Evolutionary conservation across 2,888 invertebrate species (phyloP), one percentile per base, ranked within the genome.

Genomic region (Cyrtodaria siliqua): DNA sequence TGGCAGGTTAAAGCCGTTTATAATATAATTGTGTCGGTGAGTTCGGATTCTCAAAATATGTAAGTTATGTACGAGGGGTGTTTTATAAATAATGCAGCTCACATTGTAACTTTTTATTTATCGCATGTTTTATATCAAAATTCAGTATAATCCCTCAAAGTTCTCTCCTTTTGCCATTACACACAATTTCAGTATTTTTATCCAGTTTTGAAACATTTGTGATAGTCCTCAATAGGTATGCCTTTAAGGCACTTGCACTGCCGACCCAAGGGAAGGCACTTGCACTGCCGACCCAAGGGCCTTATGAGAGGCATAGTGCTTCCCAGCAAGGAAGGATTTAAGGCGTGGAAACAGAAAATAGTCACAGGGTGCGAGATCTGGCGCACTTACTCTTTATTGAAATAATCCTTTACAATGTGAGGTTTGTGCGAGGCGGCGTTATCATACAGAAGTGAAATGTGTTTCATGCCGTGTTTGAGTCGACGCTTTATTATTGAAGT

Each of bases 371-470:
- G 47, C n/a, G 8, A 47, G 3, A 16, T 47, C 47, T 47, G 8
- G 47, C 47, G n/a, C 16, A 61, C 49, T 18, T 61, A 16, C 26
- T 44, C 44, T 26, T 42, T 9, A 3, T 59, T 26, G 2, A 59
- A 33, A 33, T 33, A 33, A 33, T 20, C 27, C 9, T 18, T 12
- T 12, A 60, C 60, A 47, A 60, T 47, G n/a, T 40, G 26, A 16
- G 60, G 26, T 26, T 27, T 60, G 27, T 60, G 47, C 27, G 60
- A 27, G 14, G 47, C n/a, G 12, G 60, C 47, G 44, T 60, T 60
- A 27, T 60, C 60, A 60, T 60, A 47, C n/a, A 60, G 26, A 4
- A 60, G 26, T n/a, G 44, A 18, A 40, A 59, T n/a, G 40, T 24
- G 8, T 2, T 18, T 3, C 1, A 44, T 14, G 27, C 61, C 61